phyloP scores from a whole-genome alignment of 2,797 vertebrate genomes.

The Gymnothorax reevesii region DNA sequence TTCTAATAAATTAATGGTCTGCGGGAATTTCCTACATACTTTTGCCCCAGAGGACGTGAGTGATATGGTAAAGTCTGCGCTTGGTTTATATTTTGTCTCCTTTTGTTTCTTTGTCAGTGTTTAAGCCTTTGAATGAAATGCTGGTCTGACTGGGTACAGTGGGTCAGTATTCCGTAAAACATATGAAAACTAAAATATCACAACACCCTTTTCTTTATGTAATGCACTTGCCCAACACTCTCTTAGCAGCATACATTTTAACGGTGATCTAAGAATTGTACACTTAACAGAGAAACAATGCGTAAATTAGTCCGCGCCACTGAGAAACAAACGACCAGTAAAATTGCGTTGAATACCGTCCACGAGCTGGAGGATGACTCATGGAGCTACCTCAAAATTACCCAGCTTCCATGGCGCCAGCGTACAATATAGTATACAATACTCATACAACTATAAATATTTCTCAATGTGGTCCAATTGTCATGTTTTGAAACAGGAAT shows the following conservation, averaged over 20 bases:
- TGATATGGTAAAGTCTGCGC: neutral
- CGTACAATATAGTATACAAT: neutral
- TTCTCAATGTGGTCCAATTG: neutral
- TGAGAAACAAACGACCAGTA: constrained; percentile 20
- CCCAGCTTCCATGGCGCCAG: neutral
- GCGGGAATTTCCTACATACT: neutral
- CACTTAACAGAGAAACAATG: constrained; percentile 30
- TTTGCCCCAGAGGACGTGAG: neutral
- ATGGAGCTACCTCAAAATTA: constrained; percentile 5
- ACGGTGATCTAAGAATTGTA: neutral
- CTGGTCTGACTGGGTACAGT: neutral
- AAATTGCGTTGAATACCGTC: constrained; percentile 30
- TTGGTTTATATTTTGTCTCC: neutral
- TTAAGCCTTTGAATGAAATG: neutral
- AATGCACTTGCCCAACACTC: neutral
- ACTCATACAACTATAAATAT: neutral
- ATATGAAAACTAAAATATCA: neutral
- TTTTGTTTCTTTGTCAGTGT: neutral
- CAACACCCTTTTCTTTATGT: neutral
- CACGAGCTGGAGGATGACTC: constrained; percentile 9
- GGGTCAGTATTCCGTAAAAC: neutral
- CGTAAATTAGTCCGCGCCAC: constrained; percentile 32
- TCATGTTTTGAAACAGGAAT: neutral
- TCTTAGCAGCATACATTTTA: neutral
- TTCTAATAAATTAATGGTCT: neutral